A percentile compares a stretch with the other conserved stretches of the same genome.
Evolutionary conservation across 2,888 invertebrate species (phyloP).

Genomic region (Drosophila kuntzei): DNA sequence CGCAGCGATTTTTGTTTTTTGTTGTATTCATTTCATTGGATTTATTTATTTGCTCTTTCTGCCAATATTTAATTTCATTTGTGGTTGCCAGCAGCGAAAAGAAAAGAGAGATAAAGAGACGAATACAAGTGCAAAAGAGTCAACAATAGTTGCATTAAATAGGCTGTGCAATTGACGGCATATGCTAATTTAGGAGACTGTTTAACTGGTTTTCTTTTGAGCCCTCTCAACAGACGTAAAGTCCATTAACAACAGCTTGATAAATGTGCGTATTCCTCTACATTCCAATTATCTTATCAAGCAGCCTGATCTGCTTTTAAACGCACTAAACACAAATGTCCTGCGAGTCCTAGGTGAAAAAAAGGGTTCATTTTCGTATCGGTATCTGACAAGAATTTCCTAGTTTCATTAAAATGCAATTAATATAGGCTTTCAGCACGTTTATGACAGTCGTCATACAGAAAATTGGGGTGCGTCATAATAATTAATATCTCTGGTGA

Average conservation of each 20-base stretch:
- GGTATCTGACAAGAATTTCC: slow-evolving; percentile 31
- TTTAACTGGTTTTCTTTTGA: slow-evolving; percentile 13
- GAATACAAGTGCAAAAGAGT: slow-evolving; percentile 20
- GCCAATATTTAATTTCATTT: slow-evolving; percentile 77
- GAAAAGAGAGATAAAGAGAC: slow-evolving; percentile 10
- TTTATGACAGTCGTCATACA: slow-evolving; percentile 34
- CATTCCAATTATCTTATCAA: slow-evolving; percentile 31
- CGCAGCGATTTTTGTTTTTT: slow-evolving; percentile 57
- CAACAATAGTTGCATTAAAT: slow-evolving; percentile 26
- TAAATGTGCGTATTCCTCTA: slow-evolving; percentile 25
- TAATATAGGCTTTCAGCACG: slow-evolving; percentile 78
- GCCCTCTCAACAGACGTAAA: background rate
- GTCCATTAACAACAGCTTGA: slow-evolving; percentile 27
- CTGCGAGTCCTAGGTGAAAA: slow-evolving; percentile 24
- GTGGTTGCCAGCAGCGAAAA: slow-evolving; percentile 47
- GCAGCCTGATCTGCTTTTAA: slow-evolving; percentile 24
- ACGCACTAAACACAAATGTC: background rate
- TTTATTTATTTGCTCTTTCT: slow-evolving; percentile 36
- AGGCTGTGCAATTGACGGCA: slow-evolving; percentile 30
- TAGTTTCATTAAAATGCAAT: slow-evolving; percentile 78
- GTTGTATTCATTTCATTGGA: slow-evolving; percentile 39
- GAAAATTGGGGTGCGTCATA: slow-evolving; percentile 73
- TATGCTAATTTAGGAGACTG: slow-evolving; percentile 37
- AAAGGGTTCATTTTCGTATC: slow-evolving; percentile 43
- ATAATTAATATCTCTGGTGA: slow-evolving; percentile 68